phyloP scores from a whole-genome alignment of 2,113 vertebrate species.

The Saccopteryx leptura region DNA sequence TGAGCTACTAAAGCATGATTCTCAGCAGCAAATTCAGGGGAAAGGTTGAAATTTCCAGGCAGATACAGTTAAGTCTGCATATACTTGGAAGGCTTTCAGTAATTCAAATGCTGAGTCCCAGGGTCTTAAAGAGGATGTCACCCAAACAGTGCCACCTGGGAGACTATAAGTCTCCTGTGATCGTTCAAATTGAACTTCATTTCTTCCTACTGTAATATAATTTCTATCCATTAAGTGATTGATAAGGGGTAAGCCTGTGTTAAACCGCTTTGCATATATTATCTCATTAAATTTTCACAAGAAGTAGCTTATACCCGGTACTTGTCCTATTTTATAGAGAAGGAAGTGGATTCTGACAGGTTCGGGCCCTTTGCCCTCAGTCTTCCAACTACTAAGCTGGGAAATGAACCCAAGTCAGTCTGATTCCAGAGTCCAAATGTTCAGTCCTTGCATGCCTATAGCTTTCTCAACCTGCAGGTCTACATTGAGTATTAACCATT shows the following conservation, averaged over 20 bases:
- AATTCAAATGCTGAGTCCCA: not conserved
- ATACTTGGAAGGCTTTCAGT: not conserved
- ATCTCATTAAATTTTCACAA: constrained; percentile 38
- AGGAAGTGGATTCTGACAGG: not conserved
- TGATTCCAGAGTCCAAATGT: not conserved
- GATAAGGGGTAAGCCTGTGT: not conserved
- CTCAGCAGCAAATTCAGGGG: not conserved
- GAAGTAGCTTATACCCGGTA: not conserved
- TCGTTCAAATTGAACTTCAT: not conserved
- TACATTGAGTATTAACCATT: not conserved
- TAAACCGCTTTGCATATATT: not conserved
- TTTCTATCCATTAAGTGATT: not conserved
- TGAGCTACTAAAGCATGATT: not conserved
- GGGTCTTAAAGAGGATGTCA: not conserved
- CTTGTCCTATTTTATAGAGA: not conserved
- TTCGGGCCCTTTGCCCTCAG: not conserved
- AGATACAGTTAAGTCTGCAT: not conserved
- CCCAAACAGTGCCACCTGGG: not conserved
- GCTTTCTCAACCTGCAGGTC: not conserved
- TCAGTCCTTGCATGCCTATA: not conserved
- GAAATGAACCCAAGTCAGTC: not conserved
- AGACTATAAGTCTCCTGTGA: not conserved
- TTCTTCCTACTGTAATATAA: constrained; percentile 15
- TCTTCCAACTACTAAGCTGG: not conserved
- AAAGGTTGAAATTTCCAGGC: not conserved